phyloP scores from a whole-genome alignment of 2,797 vertebrate genomes.

The Tamandua tetradactyla region DNA sequence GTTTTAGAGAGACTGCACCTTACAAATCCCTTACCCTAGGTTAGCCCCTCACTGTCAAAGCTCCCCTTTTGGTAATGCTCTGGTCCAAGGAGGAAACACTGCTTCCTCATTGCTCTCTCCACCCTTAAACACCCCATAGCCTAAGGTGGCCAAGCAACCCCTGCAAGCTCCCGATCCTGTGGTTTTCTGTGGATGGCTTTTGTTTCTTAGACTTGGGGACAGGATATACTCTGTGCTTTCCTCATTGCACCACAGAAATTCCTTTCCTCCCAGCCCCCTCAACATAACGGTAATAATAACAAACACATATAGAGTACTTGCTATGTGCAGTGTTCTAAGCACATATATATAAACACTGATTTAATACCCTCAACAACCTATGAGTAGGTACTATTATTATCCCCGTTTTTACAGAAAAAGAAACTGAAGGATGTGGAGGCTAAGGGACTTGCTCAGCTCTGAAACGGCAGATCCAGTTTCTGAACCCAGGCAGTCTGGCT shows the following conservation, averaged over 20 bases:
- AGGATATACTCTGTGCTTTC: not conserved
- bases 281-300: not conserved
- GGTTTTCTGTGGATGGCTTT: slow-evolving; percentile 14
- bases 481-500: not conserved
- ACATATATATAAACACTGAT: not conserved
- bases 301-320: not conserved
- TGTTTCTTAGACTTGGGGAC: not conserved
- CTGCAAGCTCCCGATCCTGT: not conserved
- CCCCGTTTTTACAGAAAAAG: not conserved
- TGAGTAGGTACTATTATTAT: not conserved
- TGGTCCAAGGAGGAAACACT: not conserved
- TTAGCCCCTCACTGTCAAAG: not conserved
- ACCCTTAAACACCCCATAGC: not conserved
- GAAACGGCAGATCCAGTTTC: not conserved
- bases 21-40: not conserved
- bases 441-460: slow-evolving; percentile 20
- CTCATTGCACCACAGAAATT: not conserved
- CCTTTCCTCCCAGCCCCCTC: not conserved
- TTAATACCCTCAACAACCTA: slow-evolving; percentile 1
- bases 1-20: not conserved
- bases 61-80: not conserved
- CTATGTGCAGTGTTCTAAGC: not conserved
- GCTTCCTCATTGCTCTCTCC: not conserved
- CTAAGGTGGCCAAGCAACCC: not conserved
- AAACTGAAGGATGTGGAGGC: slow-evolving; percentile 3